These are phyloP conservation scores for Rhabdomys pumilio DNA, from an alignment of 2,797 vertebrate species.

Conservation along the genomic window DNA sequence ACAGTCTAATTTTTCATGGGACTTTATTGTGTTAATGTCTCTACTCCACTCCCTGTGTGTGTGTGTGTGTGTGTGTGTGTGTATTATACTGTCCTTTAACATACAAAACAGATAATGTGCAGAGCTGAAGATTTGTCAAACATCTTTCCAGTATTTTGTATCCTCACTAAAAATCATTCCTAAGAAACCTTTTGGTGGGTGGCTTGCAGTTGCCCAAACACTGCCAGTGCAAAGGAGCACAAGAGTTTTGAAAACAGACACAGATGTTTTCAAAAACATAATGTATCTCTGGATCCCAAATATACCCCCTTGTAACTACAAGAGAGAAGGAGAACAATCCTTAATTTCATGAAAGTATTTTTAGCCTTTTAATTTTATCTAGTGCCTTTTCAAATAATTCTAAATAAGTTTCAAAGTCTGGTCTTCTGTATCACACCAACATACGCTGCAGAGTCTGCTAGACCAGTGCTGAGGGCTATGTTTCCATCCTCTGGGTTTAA, in stretches of 20 bases:
- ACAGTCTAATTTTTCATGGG: background rate
- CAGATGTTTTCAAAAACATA: background rate
- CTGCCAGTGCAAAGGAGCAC: background rate
- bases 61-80: background rate
- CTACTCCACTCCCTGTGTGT: background rate
- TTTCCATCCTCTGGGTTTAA: conserved; percentile 75
- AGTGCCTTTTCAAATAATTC: conserved; percentile 48
- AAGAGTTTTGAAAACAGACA: background rate
- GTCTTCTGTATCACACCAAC: conserved; percentile 38
- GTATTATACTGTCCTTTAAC: background rate
- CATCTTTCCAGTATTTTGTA: background rate
- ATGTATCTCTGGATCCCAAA: conserved; percentile 4
- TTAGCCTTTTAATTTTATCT: conserved; percentile 38
- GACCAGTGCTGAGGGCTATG: conserved; percentile 68
- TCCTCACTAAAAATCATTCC: conserved; percentile 7
- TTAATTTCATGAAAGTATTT: background rate
- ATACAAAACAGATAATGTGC: background rate
- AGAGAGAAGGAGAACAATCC: conserved; percentile 25
- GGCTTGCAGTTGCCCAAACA: conserved; percentile 15
- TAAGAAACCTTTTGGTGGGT: background rate
- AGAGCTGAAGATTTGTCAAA: background rate
- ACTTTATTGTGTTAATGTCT: conserved; percentile 3
- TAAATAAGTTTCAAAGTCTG: conserved; percentile 30
- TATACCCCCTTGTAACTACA: background rate
- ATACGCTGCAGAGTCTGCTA: conserved; percentile 9